A percentile compares a stretch with the other conserved stretches of the same genome.
These are phyloP conservation scores for Leuciscus waleckii DNA, from an alignment of 2,797 vertebrate genomes.

Conservation along the genomic window DNA sequence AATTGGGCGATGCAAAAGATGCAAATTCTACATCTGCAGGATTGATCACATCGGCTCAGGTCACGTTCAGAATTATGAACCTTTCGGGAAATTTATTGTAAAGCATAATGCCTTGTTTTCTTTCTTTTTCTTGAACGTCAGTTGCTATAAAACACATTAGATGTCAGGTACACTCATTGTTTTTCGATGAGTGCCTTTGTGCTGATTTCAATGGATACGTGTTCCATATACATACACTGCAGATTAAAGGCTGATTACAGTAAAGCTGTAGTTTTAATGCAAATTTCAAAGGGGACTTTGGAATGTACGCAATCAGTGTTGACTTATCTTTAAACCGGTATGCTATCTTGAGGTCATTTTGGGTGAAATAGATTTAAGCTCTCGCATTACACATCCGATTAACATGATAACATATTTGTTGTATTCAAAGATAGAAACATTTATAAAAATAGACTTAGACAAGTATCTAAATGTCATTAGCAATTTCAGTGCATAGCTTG, in stretches of 20 bases:
- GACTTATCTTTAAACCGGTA: conserved; percentile 1
- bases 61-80: conserved; percentile 46
- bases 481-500: conserved; percentile 55
- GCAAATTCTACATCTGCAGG: conserved; percentile 50
- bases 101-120: conserved; percentile 35
- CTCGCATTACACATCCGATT: conserved; percentile 37
- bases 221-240: conserved; percentile 23
- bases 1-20: conserved; percentile 36
- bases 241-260: conserved; percentile 22
- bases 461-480: conserved; percentile 49
- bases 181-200: conserved; percentile 49
- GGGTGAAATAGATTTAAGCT: conserved; percentile 27
- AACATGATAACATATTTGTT: conserved; percentile 42
- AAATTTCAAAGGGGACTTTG: conserved; percentile 47
- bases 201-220: conserved; percentile 38
- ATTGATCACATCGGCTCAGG: conserved; percentile 56
- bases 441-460: conserved; percentile 50
- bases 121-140: conserved; percentile 16
- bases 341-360: conserved; percentile 45
- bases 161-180: conserved; percentile 50
- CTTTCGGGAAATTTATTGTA: conserved; percentile 41
- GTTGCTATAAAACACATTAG: conserved; percentile 33
- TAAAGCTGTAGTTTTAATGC: conserved; percentile 39
- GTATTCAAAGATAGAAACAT: conserved; percentile 39
- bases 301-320: conserved; percentile 29